These are phyloP conservation scores for Serranus cabrilla DNA, from an alignment of 2,797 vertebrate genomes.

Conservation along the genomic window DNA sequence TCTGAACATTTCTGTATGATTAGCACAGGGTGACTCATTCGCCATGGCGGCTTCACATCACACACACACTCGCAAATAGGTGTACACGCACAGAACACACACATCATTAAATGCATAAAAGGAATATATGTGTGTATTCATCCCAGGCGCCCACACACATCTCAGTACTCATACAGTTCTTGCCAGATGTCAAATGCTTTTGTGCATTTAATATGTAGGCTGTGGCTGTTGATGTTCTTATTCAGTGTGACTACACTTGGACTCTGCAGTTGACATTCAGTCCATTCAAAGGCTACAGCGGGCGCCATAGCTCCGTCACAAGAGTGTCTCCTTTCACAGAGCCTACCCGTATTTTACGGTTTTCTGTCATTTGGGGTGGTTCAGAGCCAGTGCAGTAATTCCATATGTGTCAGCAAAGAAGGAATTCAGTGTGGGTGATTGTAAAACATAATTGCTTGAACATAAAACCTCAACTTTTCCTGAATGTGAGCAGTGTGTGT, in stretches of 20 bases:
- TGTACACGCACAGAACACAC: conserved; percentile 9
- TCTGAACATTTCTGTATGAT: conserved; percentile 62
- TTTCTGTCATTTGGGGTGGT: conserved; percentile 73
- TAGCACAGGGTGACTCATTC: conserved; percentile 64
- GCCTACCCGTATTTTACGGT: conserved; percentile 64
- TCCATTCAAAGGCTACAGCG: conserved; percentile 49
- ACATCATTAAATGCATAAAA: conserved; percentile 57
- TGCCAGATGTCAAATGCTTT: conserved; percentile 66
- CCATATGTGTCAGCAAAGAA: conserved; percentile 73
- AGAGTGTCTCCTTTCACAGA: conserved; percentile 67
- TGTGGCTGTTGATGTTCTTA: conserved; percentile 46
- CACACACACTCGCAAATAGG: conserved; percentile 9
- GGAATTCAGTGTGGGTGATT: conserved; percentile 70
- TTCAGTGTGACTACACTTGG: conserved; percentile 49
- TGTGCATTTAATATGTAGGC: conserved; percentile 50
- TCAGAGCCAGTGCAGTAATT: conserved; percentile 66
- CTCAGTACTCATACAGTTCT: conserved; percentile 40
- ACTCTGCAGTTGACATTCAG: conserved; percentile 49
- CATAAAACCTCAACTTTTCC: conserved; percentile 67
- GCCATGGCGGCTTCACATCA: conserved; percentile 30
- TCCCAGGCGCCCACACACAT: conserved; percentile 39
- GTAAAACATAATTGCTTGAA: conserved; percentile 72
- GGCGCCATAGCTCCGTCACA: conserved; percentile 49
- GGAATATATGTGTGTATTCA: conserved; percentile 47
- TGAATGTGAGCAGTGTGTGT: conserved; percentile 58